Evolutionary conservation across 2,888 invertebrate genomes (phyloP), one percentile per base, ranked within the genome.

Genomic region (Furcula furcula): DNA sequence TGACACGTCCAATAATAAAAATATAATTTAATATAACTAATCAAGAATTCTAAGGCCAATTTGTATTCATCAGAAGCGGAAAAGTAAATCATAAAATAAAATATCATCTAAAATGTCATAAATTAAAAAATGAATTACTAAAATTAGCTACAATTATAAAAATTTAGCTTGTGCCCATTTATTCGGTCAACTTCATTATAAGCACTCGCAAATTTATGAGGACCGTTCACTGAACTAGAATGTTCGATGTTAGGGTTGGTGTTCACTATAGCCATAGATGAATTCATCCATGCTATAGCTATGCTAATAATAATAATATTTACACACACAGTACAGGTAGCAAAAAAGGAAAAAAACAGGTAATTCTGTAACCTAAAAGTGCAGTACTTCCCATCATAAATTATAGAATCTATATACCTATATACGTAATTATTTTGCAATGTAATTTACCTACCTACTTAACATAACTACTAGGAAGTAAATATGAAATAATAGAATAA

Each of bases 171-270:
- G 31, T 27, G 44, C 36, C 56, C 60, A 64, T 62, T 63, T 60
- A 65, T 55, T 52, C 34, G 41, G 34, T 33, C 49, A 39, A 47
- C 40, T n/a, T 55, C 56, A 53, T 53, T 58, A 60, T 61, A 62
- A 65, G 48, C 40, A 51, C 55, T 57, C 40, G 54, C 59, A 53
- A 65, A 71, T 73, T 72, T 74, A 75, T 71, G 44, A 59, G 49
- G 45, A 41, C 53, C 51, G 55, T 64, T 65, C 51, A 51, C 41
- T 45, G 56, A 28, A 18, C 18, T 10, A 11, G 28, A 18, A 11
- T 28, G 16, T 6, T 11, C 9, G 27, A 62, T 60, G 47, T 41
- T 40, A 48, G 26, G 31, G 21, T 23, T 3, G n/a, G 1, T 20
- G 26, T 13, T 7, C 30, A 32, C 37, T 39, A n/a, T n/a, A n/a